These are phyloP conservation scores for Lutjanus argentimaculatus DNA, from an alignment of 2,797 vertebrate species.

Conservation along the genomic window DNA sequence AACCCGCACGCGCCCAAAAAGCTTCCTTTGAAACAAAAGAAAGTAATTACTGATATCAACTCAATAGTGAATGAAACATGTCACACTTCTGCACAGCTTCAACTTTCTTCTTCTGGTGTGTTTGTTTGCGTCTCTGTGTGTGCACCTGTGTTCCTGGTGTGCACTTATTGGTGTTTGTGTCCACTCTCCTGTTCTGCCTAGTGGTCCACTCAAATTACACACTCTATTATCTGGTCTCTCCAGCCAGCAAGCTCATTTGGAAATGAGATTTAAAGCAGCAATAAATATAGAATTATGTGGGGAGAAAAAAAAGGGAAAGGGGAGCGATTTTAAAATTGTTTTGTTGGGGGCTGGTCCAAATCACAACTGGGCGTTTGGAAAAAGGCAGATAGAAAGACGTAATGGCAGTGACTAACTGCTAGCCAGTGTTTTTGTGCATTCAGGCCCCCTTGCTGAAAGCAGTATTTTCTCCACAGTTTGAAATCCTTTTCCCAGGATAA, in stretches of 20 bases:
- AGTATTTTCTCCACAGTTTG: conserved; percentile 82
- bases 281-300: conserved; percentile 71
- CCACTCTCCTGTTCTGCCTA: conserved; percentile 48
- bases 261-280: conserved; percentile 78
- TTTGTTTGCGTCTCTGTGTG: conserved; percentile 16
- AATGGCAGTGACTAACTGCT: conserved; percentile 74
- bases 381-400: conserved; percentile 58
- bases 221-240: conserved; percentile 73
- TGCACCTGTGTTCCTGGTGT: conserved; percentile 55
- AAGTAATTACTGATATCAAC: conserved; percentile 67
- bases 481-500: conserved; percentile 84
- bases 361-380: conserved; percentile 65
- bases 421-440: conserved; percentile 71
- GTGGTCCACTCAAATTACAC: conserved; percentile 75
- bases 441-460: conserved; percentile 75
- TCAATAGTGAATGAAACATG: conserved; percentile 50
- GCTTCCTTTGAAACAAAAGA: conserved; percentile 70
- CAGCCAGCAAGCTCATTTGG: conserved; percentile 78
- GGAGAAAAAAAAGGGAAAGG: conserved; percentile 2
- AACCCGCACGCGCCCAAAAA: conserved; percentile 29
- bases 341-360: conserved; percentile 71
- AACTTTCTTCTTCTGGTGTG: conserved; percentile 18
- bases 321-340: conserved; percentile 69
- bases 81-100: conserved; percentile 33
- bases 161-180: conserved; percentile 46